Conservation (phyloP, 2,797 vertebrate genomes). For the Apogon talboti region DNA sequence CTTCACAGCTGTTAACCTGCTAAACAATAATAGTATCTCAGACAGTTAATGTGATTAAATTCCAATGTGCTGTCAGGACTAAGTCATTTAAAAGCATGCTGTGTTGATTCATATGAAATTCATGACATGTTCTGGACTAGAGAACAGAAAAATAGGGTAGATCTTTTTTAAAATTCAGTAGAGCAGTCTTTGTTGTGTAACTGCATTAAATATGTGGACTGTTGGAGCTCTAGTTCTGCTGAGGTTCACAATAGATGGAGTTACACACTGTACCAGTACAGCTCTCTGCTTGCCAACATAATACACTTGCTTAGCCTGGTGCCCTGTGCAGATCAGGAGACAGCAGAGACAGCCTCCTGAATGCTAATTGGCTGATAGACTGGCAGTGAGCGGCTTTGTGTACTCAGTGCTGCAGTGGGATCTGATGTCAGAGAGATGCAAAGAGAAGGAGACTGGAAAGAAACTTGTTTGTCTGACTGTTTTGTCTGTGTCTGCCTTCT, state of each 20-base stretch:
- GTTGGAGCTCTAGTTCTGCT: not conserved
- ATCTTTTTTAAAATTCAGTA: not conserved
- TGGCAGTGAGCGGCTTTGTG: not conserved
- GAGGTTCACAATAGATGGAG: not conserved
- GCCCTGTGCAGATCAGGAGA: conserved; percentile 3
- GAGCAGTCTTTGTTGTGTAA: not conserved
- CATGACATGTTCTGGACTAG: too few species aligned
- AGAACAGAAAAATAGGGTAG: not conserved
- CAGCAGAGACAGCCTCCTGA: conserved; percentile 11
- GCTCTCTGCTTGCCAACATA: conserved; percentile 4
- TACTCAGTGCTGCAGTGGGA: not conserved
- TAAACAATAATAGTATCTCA: too few species aligned
- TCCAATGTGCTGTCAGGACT: too few species aligned
- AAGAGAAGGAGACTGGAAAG: not conserved
- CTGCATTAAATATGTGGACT: not conserved
- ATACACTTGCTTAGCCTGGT: conserved; percentile 2
- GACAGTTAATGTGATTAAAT: too few species aligned
- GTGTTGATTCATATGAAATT: too few species aligned
- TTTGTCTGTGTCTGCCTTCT: conserved; percentile 10
- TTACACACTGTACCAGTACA: not conserved
- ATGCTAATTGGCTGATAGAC: conserved; percentile 27
- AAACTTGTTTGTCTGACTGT: conserved; percentile 8
- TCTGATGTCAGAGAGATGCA: not conserved
- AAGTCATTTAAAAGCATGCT: too few species aligned
- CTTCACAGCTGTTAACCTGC: too few species aligned